Evolutionary conservation across 2,888 invertebrate species (phyloP).

Genomic region (Bombylius major): DNA sequence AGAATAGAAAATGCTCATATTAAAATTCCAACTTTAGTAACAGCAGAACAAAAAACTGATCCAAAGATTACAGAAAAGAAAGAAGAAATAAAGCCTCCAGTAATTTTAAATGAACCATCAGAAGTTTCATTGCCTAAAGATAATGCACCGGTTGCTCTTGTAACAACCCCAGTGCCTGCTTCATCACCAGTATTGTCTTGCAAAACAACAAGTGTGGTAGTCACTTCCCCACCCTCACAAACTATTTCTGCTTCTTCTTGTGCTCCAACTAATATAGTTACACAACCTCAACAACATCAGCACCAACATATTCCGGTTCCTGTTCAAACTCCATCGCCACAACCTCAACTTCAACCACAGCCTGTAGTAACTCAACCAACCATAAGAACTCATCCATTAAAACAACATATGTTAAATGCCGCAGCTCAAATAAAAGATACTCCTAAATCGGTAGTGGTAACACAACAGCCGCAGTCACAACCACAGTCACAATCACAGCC

Average conservation of each 20-base stretch:
- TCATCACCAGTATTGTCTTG: background rate
- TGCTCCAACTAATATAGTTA: background rate
- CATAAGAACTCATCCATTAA: slow-evolving; percentile 42
- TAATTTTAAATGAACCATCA: background rate
- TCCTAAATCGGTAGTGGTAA: slow-evolving; percentile 21
- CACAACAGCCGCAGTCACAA: background rate
- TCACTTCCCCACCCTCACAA: background rate
- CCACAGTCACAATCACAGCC: no score
- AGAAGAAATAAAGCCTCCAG: background rate
- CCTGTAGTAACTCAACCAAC: slow-evolving; percentile 26
- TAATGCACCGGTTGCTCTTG: background rate
- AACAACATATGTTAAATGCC: slow-evolving; percentile 47
- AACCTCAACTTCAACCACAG: slow-evolving; percentile 25
- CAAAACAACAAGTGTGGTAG: slow-evolving; percentile 2
- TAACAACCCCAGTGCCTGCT: slow-evolving; percentile 2
- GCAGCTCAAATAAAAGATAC: slow-evolving; percentile 30
- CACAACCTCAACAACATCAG: background rate
- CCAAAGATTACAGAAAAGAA: background rate
- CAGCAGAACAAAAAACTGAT: slow-evolving; percentile 1
- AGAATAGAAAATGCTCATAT: background rate
- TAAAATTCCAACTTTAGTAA: background rate
- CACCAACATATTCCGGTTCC: no score
- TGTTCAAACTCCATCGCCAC: background rate
- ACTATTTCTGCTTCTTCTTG: no score
- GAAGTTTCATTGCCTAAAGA: background rate